These are phyloP conservation scores for Carassius carassius DNA, from an alignment of 2,113 vertebrate species.

Conservation along the genomic window DNA sequence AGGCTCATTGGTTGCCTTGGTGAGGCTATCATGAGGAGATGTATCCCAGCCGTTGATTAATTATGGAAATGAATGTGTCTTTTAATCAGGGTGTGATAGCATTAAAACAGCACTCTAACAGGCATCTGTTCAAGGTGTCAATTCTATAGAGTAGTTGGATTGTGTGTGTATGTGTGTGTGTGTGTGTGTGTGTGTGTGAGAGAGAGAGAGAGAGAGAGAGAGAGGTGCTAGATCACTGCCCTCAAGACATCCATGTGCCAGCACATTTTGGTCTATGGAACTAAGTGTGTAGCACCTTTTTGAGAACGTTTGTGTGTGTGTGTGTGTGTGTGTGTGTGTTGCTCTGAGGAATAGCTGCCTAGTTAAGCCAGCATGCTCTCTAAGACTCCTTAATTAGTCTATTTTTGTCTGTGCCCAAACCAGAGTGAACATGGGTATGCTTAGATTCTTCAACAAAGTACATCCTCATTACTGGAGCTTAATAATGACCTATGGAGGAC, in stretches of 20 bases:
- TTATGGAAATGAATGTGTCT: conserved; percentile 42
- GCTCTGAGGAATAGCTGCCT: conserved; percentile 69
- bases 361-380: conserved; percentile 72
- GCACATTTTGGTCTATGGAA: conserved; percentile 5
- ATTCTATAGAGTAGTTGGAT: neutral
- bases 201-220: no score
- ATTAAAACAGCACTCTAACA: neutral
- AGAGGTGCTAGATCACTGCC: conserved; percentile 5
- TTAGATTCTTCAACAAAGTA: conserved; percentile 64
- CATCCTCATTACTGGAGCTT: conserved; percentile 53
- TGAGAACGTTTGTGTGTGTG: no score
- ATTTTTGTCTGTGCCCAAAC: conserved; percentile 68
- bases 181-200: no score
- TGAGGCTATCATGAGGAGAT: conserved; percentile 49
- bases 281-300: neutral
- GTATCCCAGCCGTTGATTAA: conserved; percentile 48
- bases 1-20: conserved; percentile 66
- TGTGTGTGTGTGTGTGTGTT: conserved; percentile 38
- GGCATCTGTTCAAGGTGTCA: conserved; percentile 11
- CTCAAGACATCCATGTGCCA: conserved; percentile 12
- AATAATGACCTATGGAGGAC: conserved; percentile 21
- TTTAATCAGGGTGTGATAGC: conserved; percentile 19
- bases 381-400: conserved; percentile 76
- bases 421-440: conserved; percentile 59
- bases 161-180: neutral